A percentile compares a stretch with the other conserved stretches of the same genome.
Conservation (phyloP, 1,140 invertebrate species). For the Cryptotermes secundus region DNA sequence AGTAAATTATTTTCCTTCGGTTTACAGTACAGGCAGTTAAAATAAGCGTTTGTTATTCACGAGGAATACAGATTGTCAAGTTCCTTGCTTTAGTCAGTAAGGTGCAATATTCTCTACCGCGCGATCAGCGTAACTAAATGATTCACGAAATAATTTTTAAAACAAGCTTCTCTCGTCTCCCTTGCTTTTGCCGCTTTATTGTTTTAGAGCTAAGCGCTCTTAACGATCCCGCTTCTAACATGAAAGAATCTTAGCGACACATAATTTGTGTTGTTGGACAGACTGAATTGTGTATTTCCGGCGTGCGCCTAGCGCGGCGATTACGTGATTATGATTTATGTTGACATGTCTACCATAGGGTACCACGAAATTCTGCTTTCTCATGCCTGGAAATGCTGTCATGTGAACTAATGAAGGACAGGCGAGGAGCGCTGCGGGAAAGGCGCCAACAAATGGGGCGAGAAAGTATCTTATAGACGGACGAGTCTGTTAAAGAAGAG, state of each 20-base stretch:
- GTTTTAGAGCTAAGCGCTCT: neutral
- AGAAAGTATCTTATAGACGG: no score
- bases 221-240: neutral
- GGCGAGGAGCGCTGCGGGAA: neutral
- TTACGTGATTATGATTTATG: neutral
- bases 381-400: neutral
- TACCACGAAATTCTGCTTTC: neutral
- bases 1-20: no score
- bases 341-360: neutral
- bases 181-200: neutral
- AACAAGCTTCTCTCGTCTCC: no score
- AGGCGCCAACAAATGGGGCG: no score
- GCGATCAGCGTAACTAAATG: no score
- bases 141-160: no score
- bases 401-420: neutral
- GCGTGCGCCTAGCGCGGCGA: neutral
- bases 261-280: neutral
- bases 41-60: no score
- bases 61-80: no score
- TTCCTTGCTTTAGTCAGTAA: no score
- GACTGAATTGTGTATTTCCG: neutral
- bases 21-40: no score
- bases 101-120: no score
- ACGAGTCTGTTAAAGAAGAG: no score
- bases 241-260: neutral